phyloP scores from a whole-genome alignment of 2,888 invertebrate species.

The Petrolisthes manimaculis region DNA sequence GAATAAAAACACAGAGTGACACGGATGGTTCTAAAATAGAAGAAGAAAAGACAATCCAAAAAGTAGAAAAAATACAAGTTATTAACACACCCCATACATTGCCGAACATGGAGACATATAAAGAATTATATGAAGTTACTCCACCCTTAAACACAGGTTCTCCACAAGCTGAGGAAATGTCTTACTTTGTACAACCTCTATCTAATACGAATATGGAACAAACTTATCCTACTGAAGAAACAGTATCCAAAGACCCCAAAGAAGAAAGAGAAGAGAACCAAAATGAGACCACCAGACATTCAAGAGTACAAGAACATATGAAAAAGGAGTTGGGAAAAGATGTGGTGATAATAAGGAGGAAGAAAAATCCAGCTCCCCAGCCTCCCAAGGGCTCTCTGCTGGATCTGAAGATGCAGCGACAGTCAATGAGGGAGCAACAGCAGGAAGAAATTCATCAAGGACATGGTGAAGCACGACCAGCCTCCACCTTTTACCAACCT shows the following conservation, averaged over 20 bases:
- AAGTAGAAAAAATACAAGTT: not conserved
- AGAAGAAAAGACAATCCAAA: not conserved
- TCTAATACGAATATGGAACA: not conserved
- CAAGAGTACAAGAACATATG: not conserved
- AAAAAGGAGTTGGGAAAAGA: not conserved
- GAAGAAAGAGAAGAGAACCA: not conserved
- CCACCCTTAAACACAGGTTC: not conserved
- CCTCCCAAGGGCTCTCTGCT: conserved; percentile 35
- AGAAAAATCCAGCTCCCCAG: conserved; percentile 37
- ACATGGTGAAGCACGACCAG: not conserved
- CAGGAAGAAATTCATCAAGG: not conserved
- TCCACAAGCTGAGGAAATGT: not conserved
- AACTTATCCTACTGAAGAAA: not conserved
- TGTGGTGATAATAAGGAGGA: not conserved
- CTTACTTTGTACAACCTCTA: not conserved
- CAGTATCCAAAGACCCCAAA: not conserved
- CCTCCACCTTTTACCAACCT: conserved; percentile 23
- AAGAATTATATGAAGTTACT: not conserved
- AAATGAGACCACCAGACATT: not conserved
- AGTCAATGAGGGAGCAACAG: conserved; percentile 14
- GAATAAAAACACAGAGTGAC: not conserved
- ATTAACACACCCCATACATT: not conserved
- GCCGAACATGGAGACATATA: not conserved
- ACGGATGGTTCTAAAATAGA: too few relatives aligned
- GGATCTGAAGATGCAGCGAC: conserved; percentile 48